Conservation (phyloP, 1,140 invertebrate species). For the Trachymyrmex cornetzi region DNA sequence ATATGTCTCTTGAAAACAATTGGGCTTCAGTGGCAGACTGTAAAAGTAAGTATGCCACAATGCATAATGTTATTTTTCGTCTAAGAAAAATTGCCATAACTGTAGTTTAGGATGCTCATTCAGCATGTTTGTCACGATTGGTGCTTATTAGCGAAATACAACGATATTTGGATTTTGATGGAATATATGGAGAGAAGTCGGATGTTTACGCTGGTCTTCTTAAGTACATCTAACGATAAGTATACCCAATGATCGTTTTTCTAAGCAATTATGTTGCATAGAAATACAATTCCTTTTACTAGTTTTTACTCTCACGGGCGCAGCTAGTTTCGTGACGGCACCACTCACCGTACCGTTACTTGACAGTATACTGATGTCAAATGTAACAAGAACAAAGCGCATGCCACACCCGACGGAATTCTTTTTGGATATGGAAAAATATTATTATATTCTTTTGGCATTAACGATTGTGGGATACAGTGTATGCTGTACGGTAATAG, state of each 20-base stretch:
- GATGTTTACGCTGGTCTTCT: background rate
- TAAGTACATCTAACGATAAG: slow-evolving; percentile 39
- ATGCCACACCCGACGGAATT: slow-evolving; percentile 52
- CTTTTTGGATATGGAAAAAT: slow-evolving; percentile 64
- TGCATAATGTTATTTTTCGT: background rate
- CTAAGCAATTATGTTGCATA: background rate
- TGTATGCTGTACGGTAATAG: background rate
- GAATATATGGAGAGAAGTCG: slow-evolving; percentile 17
- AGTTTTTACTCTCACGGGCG: background rate
- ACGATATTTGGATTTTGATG: slow-evolving; percentile 5
- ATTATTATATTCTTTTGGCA: slow-evolving; percentile 58
- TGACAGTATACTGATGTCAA: background rate
- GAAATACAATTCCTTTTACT: background rate
- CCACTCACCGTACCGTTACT: background rate
- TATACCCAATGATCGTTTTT: background rate
- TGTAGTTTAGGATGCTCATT: slow-evolving; percentile 13
- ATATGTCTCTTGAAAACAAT: background rate
- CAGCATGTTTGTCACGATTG: slow-evolving; percentile 32
- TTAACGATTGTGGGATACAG: slow-evolving; percentile 60
- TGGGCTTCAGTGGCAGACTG: background rate
- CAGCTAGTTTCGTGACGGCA: background rate
- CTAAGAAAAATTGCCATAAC: background rate
- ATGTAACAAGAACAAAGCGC: slow-evolving; percentile 19
- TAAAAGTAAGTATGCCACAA: background rate
- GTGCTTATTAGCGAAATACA: background rate